A percentile compares a stretch with the other conserved stretches of the same genome.
These are phyloP conservation scores for Acanthurus lineatus DNA, from an alignment of 2,797 vertebrate species.

Conservation along the genomic window DNA sequence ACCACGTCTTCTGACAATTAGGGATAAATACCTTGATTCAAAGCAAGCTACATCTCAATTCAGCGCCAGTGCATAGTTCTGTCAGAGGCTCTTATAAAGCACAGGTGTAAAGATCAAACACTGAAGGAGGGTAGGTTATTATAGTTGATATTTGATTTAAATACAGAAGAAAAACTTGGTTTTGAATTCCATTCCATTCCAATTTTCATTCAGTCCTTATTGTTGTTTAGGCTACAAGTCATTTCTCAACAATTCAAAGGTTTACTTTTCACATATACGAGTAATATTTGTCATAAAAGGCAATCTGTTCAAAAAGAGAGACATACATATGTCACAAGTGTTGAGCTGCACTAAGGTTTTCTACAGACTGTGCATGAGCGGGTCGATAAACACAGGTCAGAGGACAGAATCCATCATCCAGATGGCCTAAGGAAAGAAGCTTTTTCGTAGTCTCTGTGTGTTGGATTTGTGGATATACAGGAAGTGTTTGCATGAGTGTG, in stretches of 20 bases:
- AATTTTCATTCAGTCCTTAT: not conserved
- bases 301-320: not conserved
- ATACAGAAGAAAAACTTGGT: not conserved
- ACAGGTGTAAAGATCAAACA: not conserved
- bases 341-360: not conserved
- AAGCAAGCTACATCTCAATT: not conserved
- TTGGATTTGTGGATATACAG: not conserved
- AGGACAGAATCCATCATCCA: not conserved
- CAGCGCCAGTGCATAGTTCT: not conserved
- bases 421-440: not conserved
- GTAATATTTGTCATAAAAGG: not conserved
- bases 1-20: conserved; percentile 31
- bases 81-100: not conserved
- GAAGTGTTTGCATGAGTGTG: not conserved
- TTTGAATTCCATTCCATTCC: not conserved
- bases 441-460: not conserved
- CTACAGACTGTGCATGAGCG: not conserved
- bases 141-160: not conserved
- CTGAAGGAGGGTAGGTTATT: not conserved
- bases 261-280: not conserved
- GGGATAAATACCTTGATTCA: conserved; percentile 4
- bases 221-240: not conserved
- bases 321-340: not conserved
- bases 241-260: not conserved
- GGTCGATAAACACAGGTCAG: not conserved